Base-by-base conservation (phyloP, 2,888 invertebrate genomes). In the Polyommatus icarus region DNA sequence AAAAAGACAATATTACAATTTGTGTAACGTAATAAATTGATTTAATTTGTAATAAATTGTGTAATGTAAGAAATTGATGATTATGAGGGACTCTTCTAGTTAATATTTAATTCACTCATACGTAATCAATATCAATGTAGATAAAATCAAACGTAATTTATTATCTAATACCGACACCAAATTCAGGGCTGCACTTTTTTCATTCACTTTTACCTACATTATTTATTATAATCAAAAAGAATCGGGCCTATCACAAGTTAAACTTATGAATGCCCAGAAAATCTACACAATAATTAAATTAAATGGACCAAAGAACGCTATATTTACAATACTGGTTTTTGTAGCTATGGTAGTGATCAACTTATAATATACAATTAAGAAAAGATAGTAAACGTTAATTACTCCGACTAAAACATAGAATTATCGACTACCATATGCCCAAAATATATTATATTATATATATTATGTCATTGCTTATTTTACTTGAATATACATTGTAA, bases 401-500 rank as follows among this genome's bases (percentile, higher is more conserved):
- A 75, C 54, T 50, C 54, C 7, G 75, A 75, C 50, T 75, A 75
- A 75, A 75, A 40, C 40, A 40, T 72, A 72, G 6, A 32, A 29
- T 40, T 72, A 72, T 40, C 72, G 40, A 10, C 54, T 75, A 75
- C 75, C 75, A 54, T 75, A 50, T 75, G 75, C 50, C 75, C 75
- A 75, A 75, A 75, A 75, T 75, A 75, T 75, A 75, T 72, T 67
- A n/a, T 36, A 24, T 24, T 24, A 24, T 24, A 1, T 32, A 36
- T 36, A 36, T 3, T 36, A 10, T 40, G 54, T 75, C 29, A 54
- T 24, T 50, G 18, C 15, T 50, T 75, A 54, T 75, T 50, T 75
- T 75, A 50, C 8, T 54, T 50, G 75, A 75, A 75, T 75, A 75
- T 75, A 75, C 75, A 75, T 29, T 75, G 50, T 75, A 50, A 75